phyloP scores from a whole-genome alignment of 2,888 invertebrate species.

The Dyspetes luteomarginatus region DNA sequence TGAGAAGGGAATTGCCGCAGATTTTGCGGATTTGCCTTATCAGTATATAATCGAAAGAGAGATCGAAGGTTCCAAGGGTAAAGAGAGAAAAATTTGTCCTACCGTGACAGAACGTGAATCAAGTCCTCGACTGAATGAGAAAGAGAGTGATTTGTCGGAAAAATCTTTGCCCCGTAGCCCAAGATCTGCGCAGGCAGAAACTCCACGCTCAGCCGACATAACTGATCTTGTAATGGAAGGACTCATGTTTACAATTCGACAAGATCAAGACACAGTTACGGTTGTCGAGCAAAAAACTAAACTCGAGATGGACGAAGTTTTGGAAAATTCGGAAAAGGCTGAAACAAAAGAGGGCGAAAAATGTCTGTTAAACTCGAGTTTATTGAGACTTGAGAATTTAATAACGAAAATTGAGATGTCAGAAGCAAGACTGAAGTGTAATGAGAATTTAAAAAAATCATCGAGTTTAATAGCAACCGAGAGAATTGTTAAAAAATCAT shows the following conservation, averaged over 20 bases:
- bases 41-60: constrained; percentile 79
- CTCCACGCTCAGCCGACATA: constrained; percentile 78
- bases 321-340: constrained; percentile 81
- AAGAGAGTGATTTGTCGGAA: constrained; percentile 28
- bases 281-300: constrained; percentile 81
- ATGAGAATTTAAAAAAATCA: constrained; percentile 11
- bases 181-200: constrained; percentile 36
- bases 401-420: constrained; percentile 80
- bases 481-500: not conserved
- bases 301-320: constrained; percentile 79
- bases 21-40: constrained; percentile 75
- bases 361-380: constrained; percentile 79
- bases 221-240: constrained; percentile 82
- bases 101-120: not conserved
- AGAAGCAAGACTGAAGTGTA: constrained; percentile 21
- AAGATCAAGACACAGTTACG: constrained; percentile 77
- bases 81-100: not conserved
- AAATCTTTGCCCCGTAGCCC: constrained; percentile 51
- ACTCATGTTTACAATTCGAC: constrained; percentile 81
- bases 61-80: constrained; percentile 70
- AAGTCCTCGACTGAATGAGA: constrained; percentile 28
- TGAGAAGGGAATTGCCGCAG: constrained; percentile 39
- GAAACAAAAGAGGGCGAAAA: constrained; percentile 79
- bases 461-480: not conserved
- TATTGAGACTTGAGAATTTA: constrained; percentile 79